Conservation (phyloP, 2,888 invertebrate genomes). For the Zele albiditarsus region DNA sequence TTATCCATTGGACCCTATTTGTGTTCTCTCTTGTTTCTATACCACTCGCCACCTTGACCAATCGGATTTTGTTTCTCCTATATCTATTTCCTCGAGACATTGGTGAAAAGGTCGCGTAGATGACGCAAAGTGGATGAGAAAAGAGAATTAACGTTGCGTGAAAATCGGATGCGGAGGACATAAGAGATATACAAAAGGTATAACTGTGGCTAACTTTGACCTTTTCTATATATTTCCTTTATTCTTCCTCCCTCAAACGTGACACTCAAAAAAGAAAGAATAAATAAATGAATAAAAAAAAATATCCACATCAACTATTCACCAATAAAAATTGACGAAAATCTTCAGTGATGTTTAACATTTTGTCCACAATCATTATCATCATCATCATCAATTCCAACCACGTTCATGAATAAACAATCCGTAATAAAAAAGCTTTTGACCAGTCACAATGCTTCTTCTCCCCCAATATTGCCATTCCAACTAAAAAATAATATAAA, state of each 20-base stretch:
- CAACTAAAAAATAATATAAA: not conserved
- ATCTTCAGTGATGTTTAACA: not conserved
- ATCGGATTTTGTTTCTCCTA: constrained; percentile 36
- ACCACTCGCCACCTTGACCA: constrained; percentile 15
- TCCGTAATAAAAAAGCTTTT: not conserved
- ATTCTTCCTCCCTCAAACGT: constrained; percentile 26
- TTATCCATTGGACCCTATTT: constrained; percentile 21
- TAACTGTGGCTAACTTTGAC: constrained; percentile 38
- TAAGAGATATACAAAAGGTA: constrained; percentile 33
- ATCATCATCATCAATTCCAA: too few relatives aligned
- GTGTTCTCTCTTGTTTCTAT: constrained; percentile 10
- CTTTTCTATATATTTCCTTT: constrained; percentile 19
- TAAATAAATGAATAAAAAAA: not conserved
- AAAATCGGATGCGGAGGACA: constrained; percentile 46
- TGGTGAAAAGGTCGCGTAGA: constrained; percentile 11
- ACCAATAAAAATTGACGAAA: not conserved
- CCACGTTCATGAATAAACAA: not conserved
- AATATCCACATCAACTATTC: not conserved
- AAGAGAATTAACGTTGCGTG: constrained; percentile 58
- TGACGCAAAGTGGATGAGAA: constrained; percentile 46
- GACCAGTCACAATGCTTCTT: not conserved
- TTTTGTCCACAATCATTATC: too few relatives aligned
- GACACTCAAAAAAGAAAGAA: not conserved
- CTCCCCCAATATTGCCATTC: not conserved
- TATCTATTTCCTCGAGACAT: constrained; percentile 32